A percentile compares a stretch with the other conserved stretches of the same genome.
Evolutionary conservation across 1,140 invertebrate species (phyloP).

Genomic region (Drosophila bifasciata): DNA sequence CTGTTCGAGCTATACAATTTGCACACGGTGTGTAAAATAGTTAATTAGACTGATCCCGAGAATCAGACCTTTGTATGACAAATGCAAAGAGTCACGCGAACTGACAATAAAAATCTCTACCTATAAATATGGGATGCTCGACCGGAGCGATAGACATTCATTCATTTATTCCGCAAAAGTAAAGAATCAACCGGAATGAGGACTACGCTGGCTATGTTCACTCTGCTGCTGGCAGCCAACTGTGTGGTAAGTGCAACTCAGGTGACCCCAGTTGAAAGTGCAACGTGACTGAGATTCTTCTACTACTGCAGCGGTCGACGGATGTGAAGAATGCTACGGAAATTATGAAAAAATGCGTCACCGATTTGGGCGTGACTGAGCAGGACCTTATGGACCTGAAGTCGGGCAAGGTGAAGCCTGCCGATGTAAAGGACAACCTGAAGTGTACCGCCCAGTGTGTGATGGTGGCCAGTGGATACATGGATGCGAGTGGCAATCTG

Average conservation of each 20-base stretch:
- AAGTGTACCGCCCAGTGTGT: constrained; percentile 64
- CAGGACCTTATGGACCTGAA: constrained; percentile 52
- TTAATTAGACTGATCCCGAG: constrained; percentile 21
- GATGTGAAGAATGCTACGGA: background rate
- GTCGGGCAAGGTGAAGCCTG: constrained; percentile 35
- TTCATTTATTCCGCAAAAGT: no score
- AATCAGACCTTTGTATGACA: constrained; percentile 38
- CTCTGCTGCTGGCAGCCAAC: constrained; percentile 40
- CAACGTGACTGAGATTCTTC: no score
- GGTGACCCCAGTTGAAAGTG: no score
- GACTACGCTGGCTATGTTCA: constrained; percentile 41
- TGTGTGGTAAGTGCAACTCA: constrained; percentile 36
- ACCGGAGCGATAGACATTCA: constrained; percentile 13
- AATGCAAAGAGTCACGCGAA: constrained; percentile 30
- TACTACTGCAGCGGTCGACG: no score
- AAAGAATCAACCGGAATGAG: constrained; percentile 43
- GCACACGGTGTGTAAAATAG: constrained; percentile 1
- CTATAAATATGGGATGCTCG: background rate
- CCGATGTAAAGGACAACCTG: constrained; percentile 54
- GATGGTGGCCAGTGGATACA: constrained; percentile 53
- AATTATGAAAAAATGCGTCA: constrained; percentile 28
- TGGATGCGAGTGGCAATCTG: constrained; percentile 54
- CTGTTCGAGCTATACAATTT: background rate
- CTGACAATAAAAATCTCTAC: constrained; percentile 51
- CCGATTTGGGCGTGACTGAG: constrained; percentile 47